Conservation (phyloP, 2,888 invertebrate species). For the Polymixis lichenea region DNA sequence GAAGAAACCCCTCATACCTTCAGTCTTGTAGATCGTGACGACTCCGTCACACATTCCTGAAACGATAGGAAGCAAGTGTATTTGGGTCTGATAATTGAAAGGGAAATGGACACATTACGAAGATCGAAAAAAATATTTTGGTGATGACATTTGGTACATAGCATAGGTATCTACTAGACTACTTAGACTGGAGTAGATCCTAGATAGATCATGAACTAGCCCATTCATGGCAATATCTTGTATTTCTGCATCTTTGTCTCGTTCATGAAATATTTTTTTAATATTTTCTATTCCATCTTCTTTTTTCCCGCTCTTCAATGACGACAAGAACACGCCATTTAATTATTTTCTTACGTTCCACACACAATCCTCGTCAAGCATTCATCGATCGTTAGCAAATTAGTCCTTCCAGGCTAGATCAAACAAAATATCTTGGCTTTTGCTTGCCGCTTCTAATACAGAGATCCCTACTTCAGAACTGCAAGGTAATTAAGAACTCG, state of each 20-base stretch:
- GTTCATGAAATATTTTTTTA: not conserved
- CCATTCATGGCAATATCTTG: not conserved
- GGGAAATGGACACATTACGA: too few species aligned
- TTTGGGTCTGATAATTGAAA: too few species aligned
- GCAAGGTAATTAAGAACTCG: not conserved
- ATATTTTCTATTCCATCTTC: too few species aligned
- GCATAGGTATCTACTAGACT: too few species aligned
- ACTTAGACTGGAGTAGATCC: too few species aligned
- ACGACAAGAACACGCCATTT: not conserved
- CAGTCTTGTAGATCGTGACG: constrained; percentile 85
- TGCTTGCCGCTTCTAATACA: not conserved
- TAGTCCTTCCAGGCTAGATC: not conserved
- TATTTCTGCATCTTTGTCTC: not conserved
- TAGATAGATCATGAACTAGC: not conserved
- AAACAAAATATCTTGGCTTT: not conserved
- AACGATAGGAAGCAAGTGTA: constrained; percentile 42
- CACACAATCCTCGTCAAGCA: too few species aligned
- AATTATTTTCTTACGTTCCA: not conserved
- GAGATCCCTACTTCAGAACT: not conserved
- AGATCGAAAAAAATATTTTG: too few species aligned
- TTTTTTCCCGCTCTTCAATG: not conserved
- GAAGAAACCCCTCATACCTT: constrained; percentile 93
- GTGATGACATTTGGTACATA: too few species aligned
- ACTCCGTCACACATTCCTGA: constrained; percentile 89
- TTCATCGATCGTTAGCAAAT: not conserved